Conservation (phyloP, 2,797 vertebrate species). For the Anniella stebbinsi region DNA sequence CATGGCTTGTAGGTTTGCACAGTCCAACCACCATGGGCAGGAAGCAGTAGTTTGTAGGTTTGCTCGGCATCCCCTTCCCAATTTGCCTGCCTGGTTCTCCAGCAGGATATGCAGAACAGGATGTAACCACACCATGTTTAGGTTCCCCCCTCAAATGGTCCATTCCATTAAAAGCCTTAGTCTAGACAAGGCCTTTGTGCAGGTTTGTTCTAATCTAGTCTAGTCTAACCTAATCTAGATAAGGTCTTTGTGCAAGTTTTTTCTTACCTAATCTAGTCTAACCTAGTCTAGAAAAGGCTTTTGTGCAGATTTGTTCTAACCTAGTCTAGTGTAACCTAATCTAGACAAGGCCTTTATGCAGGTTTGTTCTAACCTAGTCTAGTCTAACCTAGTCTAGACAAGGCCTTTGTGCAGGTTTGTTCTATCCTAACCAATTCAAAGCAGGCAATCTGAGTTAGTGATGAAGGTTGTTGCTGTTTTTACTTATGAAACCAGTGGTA, state of each 20-base stretch:
- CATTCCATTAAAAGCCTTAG: background rate
- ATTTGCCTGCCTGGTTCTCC: no score
- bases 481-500: conserved; percentile 42
- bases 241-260: background rate
- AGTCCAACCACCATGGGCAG: no score
- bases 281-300: background rate
- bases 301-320: background rate
- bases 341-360: background rate
- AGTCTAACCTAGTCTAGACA: no score
- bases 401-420: background rate
- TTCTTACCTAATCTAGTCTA: no score
- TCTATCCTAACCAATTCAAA: background rate
- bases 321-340: background rate
- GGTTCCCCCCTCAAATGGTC: background rate
- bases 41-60: no score
- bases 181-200: background rate
- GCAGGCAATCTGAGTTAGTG: conserved; percentile 6
- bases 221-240: background rate
- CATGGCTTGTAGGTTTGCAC: no score
- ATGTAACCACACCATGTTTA: background rate
- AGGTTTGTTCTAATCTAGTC: background rate
- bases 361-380: no score
- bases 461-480: background rate
- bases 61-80: no score
- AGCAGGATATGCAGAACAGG: no score